phyloP scores from a whole-genome alignment of 2,888 invertebrate species.

The Hesperia comma region DNA sequence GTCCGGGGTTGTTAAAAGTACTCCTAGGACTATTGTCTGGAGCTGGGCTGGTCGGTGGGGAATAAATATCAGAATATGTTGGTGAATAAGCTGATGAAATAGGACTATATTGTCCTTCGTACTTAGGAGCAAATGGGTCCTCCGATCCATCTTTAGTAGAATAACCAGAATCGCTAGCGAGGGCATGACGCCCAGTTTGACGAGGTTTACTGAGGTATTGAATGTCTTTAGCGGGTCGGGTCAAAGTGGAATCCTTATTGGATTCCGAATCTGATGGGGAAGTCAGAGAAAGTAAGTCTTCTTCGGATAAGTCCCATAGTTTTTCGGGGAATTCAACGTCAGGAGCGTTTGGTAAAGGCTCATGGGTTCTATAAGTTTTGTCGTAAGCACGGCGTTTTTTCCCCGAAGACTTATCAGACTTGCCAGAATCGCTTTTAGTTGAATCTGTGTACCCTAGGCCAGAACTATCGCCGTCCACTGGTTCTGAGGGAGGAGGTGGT shows the following conservation, averaged over 20 bases:
- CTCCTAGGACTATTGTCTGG: slow-evolving; percentile 73
- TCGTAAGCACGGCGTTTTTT: slow-evolving; percentile 91
- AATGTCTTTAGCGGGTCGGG: slow-evolving; percentile 85
- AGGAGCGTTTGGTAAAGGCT: slow-evolving; percentile 90
- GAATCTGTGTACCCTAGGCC: slow-evolving; percentile 81
- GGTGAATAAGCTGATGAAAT: slow-evolving; percentile 76
- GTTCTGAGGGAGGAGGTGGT: slow-evolving; percentile 59
- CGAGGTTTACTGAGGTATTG: slow-evolving; percentile 84
- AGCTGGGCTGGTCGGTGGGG: slow-evolving; percentile 76
- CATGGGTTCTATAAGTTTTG: slow-evolving; percentile 92
- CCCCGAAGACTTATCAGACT: slow-evolving; percentile 78
- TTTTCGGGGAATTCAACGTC: slow-evolving; percentile 92
- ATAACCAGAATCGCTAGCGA: slow-evolving; percentile 79
- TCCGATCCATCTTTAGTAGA: slow-evolving; percentile 75
- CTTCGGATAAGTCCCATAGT: slow-evolving; percentile 89
- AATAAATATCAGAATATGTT: slow-evolving; percentile 80
- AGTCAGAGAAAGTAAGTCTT: slow-evolving; percentile 82
- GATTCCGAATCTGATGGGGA: slow-evolving; percentile 85
- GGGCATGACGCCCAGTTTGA: slow-evolving; percentile 83
- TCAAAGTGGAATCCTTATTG: slow-evolving; percentile 81
- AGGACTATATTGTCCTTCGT: slow-evolving; percentile 72
- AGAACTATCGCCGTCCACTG: slow-evolving; percentile 77
- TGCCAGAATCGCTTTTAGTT: slow-evolving; percentile 77
- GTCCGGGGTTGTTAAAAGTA: slow-evolving; percentile 68
- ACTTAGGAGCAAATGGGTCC: slow-evolving; percentile 72